Conservation (phyloP, 2,113 vertebrate species). For the Trichechus manatus region DNA sequence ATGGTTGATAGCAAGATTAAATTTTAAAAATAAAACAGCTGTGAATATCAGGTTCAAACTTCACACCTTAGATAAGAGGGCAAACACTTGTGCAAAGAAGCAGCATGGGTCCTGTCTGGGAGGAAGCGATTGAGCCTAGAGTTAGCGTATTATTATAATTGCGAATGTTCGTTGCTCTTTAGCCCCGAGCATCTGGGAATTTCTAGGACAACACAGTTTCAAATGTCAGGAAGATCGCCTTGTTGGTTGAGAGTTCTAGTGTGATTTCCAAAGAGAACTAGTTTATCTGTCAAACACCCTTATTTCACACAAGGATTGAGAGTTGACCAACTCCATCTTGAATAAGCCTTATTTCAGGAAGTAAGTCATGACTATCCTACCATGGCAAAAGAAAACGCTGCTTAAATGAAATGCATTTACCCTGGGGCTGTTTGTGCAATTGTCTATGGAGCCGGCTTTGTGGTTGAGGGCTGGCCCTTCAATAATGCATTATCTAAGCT, state of each 20-base stretch:
- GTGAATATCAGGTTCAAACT: not conserved
- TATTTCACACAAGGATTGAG: constrained; percentile 42
- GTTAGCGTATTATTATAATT: not conserved
- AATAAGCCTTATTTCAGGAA: constrained; percentile 29
- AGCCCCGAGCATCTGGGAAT: not conserved
- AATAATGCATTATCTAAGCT: constrained; percentile 40
- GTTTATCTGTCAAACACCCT: not conserved
- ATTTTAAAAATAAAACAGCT: not conserved
- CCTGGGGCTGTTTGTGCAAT: not conserved
- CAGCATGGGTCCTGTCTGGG: not conserved
- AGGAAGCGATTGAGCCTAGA: not conserved
- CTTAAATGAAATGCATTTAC: not conserved
- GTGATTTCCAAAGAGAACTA: not conserved
- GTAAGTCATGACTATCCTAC: not conserved
- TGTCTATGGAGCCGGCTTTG: rapidly evolving
- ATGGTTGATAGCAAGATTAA: not conserved
- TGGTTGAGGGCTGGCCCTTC: not conserved
- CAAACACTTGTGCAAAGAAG: not conserved
- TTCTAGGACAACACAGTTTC: not conserved
- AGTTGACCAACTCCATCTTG: not conserved
- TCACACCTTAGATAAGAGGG: not conserved
- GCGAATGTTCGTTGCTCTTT: not conserved
- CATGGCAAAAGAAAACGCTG: not conserved
- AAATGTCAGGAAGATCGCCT: not conserved
- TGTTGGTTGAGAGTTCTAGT: not conserved